phyloP scores from a whole-genome alignment of 2,113 vertebrate species.

The Typhlomys cinereus region DNA sequence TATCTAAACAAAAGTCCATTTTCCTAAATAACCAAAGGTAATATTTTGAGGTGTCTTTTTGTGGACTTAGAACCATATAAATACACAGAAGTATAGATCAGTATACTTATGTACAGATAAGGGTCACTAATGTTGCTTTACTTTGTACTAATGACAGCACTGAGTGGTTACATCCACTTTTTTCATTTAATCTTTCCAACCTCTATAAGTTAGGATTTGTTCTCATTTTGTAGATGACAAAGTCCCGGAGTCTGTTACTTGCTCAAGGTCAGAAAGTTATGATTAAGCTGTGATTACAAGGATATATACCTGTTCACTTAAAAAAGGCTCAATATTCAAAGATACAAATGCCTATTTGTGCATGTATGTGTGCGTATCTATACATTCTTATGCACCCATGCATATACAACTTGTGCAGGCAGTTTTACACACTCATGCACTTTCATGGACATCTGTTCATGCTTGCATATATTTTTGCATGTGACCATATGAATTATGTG shows the following conservation, averaged over 20 bases:
- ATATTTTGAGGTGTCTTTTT: conserved; percentile 35
- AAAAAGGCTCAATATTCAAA: conserved; percentile 20
- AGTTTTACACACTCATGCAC: background rate
- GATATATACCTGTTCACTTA: conserved; percentile 20
- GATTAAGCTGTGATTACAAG: conserved; percentile 58
- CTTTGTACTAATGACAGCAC: background rate
- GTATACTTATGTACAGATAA: conserved; percentile 46
- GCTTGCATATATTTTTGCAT: background rate
- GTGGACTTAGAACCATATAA: conserved; percentile 43
- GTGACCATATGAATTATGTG: background rate
- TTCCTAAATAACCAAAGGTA: conserved; percentile 16
- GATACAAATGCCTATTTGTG: conserved; percentile 1
- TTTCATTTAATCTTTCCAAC: conserved; percentile 43
- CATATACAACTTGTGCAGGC: background rate
- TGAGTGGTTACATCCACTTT: background rate
- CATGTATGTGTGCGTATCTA: background rate
- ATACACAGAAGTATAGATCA: conserved; percentile 6
- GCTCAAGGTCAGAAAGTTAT: conserved; percentile 56
- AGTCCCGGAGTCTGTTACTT: conserved; percentile 43
- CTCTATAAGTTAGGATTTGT: conserved; percentile 19
- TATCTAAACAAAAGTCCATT: background rate
- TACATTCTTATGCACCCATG: background rate
- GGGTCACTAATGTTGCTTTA: conserved; percentile 53
- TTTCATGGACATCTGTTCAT: background rate
- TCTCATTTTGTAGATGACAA: conserved; percentile 24